phyloP scores from a whole-genome alignment of 2,888 invertebrate genomes.

The Pecten maximus region DNA sequence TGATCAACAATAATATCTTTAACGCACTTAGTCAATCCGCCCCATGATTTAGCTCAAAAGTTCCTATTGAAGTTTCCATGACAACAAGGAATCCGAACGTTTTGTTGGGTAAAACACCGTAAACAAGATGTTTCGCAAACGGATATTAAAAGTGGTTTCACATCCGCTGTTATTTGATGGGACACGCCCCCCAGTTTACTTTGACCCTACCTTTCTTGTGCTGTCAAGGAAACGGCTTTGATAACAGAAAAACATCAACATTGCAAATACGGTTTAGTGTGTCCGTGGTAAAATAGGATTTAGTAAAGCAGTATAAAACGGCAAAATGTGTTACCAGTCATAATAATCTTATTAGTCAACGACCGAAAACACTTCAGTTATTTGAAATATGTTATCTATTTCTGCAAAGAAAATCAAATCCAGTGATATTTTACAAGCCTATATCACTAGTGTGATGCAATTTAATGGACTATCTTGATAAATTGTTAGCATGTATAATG shows the following conservation, averaged over 20 bases:
- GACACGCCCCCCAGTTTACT: not conserved
- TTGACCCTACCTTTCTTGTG: not conserved
- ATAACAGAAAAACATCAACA: not conserved
- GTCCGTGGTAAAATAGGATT: not conserved
- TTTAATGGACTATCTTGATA: too few relatives aligned
- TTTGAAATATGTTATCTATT: not conserved
- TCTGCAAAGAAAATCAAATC: too few relatives aligned
- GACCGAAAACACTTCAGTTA: not conserved
- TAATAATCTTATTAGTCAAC: not conserved
- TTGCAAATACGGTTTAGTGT: not conserved
- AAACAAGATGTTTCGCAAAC: constrained; percentile 25
- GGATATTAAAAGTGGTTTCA: constrained; percentile 9
- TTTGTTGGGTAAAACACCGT: not conserved
- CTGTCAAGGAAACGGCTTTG: not conserved
- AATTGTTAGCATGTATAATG: too few relatives aligned
- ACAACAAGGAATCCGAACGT: constrained; percentile 4
- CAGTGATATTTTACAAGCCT: too few relatives aligned
- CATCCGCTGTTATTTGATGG: constrained; percentile 27
- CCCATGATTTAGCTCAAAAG: not conserved
- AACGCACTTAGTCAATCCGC: not conserved
- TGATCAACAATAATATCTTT: not conserved
- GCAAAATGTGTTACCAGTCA: not conserved
- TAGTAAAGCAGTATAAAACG: not conserved
- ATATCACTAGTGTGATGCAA: too few relatives aligned
- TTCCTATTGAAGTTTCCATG: not conserved